Evolutionary conservation across 1,140 invertebrate genomes (phyloP).

Genomic region (Sinonovacula constricta): DNA sequence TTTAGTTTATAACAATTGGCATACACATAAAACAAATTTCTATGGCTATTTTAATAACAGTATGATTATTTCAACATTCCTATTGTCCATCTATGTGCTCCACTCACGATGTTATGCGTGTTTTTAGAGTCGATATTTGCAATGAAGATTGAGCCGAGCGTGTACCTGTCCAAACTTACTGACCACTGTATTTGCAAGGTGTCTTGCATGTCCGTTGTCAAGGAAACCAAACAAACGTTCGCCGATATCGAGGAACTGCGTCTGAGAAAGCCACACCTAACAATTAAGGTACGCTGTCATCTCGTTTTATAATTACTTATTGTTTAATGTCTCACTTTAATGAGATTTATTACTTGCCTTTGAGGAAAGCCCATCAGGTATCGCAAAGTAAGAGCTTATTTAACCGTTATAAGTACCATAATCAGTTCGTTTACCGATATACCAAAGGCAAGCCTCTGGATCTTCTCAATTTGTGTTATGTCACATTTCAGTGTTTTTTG

Average conservation of each 20-base stretch:
- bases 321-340: not conserved
- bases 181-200: constrained; percentile 33
- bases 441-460: no score
- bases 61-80: no score
- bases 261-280: constrained; percentile 32
- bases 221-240: constrained; percentile 21
- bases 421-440: no score
- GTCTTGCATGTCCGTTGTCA: constrained; percentile 6
- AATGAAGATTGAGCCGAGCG: not conserved
- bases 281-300: constrained; percentile 26
- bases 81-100: no score
- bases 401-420: no score
- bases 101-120: no score
- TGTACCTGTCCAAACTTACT: constrained; percentile 25
- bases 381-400: not conserved
- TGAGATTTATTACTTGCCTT: not conserved
- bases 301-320: not conserved
- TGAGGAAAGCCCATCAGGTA: not conserved
- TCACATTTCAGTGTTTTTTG: no score
- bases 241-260: constrained; percentile 17
- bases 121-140: constrained; percentile 3
- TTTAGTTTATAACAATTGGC: no score
- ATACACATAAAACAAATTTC: no score
- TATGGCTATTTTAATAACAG: no score
- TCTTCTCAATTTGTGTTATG: no score